These are phyloP conservation scores for Biston betularia DNA, from an alignment of 2,888 invertebrate species.

Conservation along the genomic window DNA sequence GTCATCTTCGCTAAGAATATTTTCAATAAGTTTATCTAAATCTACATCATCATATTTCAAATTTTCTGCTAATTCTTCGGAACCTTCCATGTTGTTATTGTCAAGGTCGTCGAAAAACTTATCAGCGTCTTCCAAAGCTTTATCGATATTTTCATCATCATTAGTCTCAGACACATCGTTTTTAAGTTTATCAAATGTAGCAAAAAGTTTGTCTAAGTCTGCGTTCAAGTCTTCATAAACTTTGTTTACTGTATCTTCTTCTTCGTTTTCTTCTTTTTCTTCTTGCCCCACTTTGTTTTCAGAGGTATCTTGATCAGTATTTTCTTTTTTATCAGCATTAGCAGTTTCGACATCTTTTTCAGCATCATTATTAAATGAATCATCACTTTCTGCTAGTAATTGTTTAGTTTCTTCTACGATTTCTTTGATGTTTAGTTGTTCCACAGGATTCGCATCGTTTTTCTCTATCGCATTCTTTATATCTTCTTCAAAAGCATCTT, in stretches of 20 bases:
- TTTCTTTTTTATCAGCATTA: constrained; percentile 2
- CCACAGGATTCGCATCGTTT: not conserved
- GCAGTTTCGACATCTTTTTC: not conserved
- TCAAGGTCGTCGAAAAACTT: constrained; percentile 31
- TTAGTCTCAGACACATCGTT: constrained; percentile 43
- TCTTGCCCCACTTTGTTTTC: constrained; percentile 36
- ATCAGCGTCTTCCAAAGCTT: constrained; percentile 42
- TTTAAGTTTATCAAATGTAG: constrained; percentile 60
- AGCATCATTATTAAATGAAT: not conserved
- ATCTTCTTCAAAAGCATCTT: constrained; percentile 44
- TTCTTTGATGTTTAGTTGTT: constrained; percentile 22
- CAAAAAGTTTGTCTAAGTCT: constrained; percentile 64
- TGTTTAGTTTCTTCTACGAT: constrained; percentile 35
- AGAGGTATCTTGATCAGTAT: not conserved
- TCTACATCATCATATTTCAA: constrained; percentile 43
- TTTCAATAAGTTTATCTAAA: constrained; percentile 48
- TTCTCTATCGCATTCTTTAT: constrained; percentile 34
- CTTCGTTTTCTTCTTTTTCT: constrained; percentile 44
- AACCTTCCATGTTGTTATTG: constrained; percentile 22
- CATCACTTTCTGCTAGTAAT: constrained; percentile 1
- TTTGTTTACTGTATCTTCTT: constrained; percentile 59
- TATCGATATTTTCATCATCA: constrained; percentile 36
- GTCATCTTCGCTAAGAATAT: constrained; percentile 37
- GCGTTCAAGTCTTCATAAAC: constrained; percentile 62
- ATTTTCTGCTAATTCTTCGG: constrained; percentile 37